Evolutionary conservation across 2,113 vertebrate genomes (phyloP).

Genomic region (Nibea albiflora): DNA sequence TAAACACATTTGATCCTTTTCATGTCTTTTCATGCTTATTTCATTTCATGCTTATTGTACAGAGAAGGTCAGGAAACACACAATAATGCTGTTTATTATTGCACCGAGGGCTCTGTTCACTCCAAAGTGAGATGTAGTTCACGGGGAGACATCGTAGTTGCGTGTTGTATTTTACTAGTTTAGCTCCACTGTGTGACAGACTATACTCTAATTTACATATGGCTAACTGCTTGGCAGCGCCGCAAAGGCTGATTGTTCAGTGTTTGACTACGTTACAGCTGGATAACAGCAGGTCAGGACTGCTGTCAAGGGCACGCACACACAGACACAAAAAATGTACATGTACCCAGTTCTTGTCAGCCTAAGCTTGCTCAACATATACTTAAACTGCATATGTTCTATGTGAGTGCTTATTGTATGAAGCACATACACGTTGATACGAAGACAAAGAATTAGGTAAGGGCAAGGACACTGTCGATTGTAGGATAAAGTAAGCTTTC

Average conservation of each 20-base stretch:
- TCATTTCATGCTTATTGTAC: neutral
- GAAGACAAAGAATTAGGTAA: slow-evolving; percentile 38
- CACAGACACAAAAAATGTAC: slow-evolving; percentile 33
- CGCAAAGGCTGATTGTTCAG: slow-evolving; percentile 47
- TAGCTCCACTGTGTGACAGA: slow-evolving; percentile 19
- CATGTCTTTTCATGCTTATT: neutral
- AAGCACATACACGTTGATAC: slow-evolving; percentile 7
- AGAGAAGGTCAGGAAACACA: neutral
- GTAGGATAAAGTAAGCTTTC: slow-evolving; percentile 33
- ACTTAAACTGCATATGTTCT: slow-evolving; percentile 13
- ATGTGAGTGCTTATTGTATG: neutral
- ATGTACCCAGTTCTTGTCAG: neutral
- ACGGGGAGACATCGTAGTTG: neutral
- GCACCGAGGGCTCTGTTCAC: neutral
- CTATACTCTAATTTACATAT: slow-evolving; percentile 38
- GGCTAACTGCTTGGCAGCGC: slow-evolving; percentile 62
- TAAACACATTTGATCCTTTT: neutral
- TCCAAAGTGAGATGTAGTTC: neutral
- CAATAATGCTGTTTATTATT: neutral
- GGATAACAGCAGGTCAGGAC: slow-evolving; percentile 58
- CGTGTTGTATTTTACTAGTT: neutral
- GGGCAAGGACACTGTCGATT: slow-evolving; percentile 61
- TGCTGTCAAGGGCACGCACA: slow-evolving; percentile 58
- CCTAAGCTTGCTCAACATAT: slow-evolving; percentile 54
- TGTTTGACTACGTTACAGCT: slow-evolving; percentile 64